Base-by-base conservation (phyloP, 2,888 invertebrate genomes). In the Ormyrus nitidulus region DNA sequence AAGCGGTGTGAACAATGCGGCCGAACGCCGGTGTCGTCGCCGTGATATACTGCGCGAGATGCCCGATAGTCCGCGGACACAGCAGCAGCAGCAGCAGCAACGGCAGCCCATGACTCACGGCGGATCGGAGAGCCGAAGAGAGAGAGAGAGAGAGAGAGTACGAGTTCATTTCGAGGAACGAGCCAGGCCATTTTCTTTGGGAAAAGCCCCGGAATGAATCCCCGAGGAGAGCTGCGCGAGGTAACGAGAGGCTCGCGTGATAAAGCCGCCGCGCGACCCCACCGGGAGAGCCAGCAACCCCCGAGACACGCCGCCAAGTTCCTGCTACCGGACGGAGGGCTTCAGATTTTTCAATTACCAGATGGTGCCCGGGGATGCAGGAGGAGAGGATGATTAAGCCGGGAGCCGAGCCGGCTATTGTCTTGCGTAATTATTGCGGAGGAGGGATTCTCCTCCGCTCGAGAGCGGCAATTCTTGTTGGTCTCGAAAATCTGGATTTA, bases 31-130 rank as follows among this genome's bases (percentile, higher is more conserved):
- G 44, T 54, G 68, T 68, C 74, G 66, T 54, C 81, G 70, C 84
- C 86, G 89, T 89, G 88, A 90, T 89, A 88, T 89, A 89, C 88
- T 85, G 87, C 88, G 87, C 87, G 85, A 89, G 90, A 90, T 90
- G 86, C 85, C 83, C 88, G 89, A 90, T 90, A 89, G 81, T 58
- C 79, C 84, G 82, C 73, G 68, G 79, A 79, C 75, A 77, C 76
- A 68, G 77, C 68, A 59, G 69, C 61, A 9, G 54, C 13, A 19
- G 19, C 19, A 19, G 19, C 71, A 59, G n/a, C 10, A n/a, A 19
- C 53, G 46, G 7, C 64, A 44, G 34, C 19, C 48, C 73, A 65
- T 65, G 64, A 65, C 79, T 70, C 73, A 68, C 77, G 59, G 19
- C 19, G 19, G 13, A 19, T 6, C 13, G 19, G 19, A 34, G 46